These are phyloP conservation scores for Diplazon laetatorius DNA, from an alignment of 2,888 invertebrate species.

Conservation along the genomic window DNA sequence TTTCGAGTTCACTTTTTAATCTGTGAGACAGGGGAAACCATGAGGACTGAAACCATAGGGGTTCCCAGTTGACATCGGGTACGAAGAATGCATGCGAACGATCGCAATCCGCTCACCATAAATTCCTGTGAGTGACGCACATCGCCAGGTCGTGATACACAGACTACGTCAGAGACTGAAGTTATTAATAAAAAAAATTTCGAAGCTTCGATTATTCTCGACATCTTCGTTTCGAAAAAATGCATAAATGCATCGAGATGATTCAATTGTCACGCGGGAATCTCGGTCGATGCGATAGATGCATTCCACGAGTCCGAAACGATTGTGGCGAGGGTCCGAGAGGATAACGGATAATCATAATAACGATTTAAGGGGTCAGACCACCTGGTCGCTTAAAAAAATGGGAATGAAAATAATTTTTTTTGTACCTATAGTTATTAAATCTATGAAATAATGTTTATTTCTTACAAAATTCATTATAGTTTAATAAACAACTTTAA, in stretches of 20 bases:
- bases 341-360: constrained; percentile 17
- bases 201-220: background rate
- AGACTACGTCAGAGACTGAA: constrained; percentile 22
- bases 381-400: too few species aligned
- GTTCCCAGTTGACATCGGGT: background rate
- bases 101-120: constrained; percentile 21
- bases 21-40: too few species aligned
- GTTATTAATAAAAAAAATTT: constrained; percentile 10
- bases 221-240: background rate
- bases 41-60: too few species aligned
- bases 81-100: background rate
- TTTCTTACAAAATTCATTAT: too few species aligned
- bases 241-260: background rate
- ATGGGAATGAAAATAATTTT: too few species aligned
- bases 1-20: too few species aligned
- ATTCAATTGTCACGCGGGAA: background rate
- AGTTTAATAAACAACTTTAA: too few species aligned
- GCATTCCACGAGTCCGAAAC: background rate
- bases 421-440: too few species aligned
- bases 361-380: background rate
- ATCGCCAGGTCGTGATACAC: background rate
- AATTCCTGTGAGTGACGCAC: constrained; percentile 28
- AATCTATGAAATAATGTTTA: too few species aligned
- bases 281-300: background rate
- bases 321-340: background rate